Percentiles rank a stretch among this genome's conserved stretches.
These are phyloP conservation scores for Patiria pectinifera DNA, from an alignment of 53 echinoderm and acorn worm genomes.

Conservation along the genomic window DNA sequence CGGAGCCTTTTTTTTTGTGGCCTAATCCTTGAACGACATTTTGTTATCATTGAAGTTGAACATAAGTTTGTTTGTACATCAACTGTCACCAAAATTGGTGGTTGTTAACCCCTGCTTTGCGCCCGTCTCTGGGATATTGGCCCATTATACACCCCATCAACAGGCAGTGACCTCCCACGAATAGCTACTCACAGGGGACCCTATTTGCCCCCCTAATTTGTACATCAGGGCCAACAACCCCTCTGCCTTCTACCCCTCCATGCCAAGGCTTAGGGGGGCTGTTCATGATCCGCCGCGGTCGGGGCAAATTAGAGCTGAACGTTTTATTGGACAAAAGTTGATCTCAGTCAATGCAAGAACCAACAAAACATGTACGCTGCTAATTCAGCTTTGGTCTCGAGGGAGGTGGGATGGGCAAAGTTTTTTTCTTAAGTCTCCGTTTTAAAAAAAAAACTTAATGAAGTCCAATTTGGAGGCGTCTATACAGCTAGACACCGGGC, in stretches of 20 bases:
- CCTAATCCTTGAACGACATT: neutral
- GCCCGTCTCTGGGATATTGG: conserved; percentile 52
- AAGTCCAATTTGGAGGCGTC: neutral
- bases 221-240: conserved; percentile 49
- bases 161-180: conserved; percentile 54
- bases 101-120: conserved; percentile 58
- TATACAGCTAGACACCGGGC: neutral
- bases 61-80: neutral
- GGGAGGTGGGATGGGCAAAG: neutral
- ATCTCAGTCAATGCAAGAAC: conserved; percentile 14
- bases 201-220: conserved; percentile 27
- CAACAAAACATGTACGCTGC: conserved; percentile 7
- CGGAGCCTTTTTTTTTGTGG: too few relatives aligned
- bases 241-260: neutral
- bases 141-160: conserved; percentile 41
- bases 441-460: conserved; percentile 1
- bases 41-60: neutral
- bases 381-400: conserved; percentile 21
- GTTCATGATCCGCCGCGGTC: conserved; percentile 30
- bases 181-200: conserved; percentile 20
- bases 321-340: conserved; percentile 42
- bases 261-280: neutral
- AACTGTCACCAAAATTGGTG: conserved; percentile 25
- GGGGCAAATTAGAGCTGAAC: conserved; percentile 48
- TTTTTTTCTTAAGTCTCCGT: neutral